Evolutionary conservation across 2,797 vertebrate species (phyloP), one percentile per base, ranked within the genome.

Genomic region (Sarcophilus harrisii): DNA sequence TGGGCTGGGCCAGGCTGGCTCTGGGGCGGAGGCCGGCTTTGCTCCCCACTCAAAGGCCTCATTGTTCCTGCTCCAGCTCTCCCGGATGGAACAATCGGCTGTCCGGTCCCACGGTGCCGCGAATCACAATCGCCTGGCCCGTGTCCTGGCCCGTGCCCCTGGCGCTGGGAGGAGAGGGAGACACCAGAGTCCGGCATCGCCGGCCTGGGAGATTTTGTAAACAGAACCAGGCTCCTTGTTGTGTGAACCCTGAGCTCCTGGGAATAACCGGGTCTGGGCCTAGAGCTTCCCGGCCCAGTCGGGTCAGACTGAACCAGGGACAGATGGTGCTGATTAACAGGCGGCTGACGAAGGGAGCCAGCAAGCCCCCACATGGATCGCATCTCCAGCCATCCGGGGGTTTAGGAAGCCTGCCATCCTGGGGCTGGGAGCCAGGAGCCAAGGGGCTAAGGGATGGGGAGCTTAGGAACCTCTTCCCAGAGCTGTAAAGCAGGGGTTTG

Each of bases 21-120:
- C 38, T 87, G 38, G 73, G 73, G 73, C 45, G 38, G 38, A 45
- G 38, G 73, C 73, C 73, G 0, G 9, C 3, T 49, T 49, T 49
- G 73, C 73, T 87, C 73, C 73, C 38, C 38, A 4, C 73, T 87
- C 73, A 87, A 87, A 87, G 73, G 38, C 73, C 73, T 12, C 73
- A 87, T 87, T 87, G 73, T 87, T 87, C 21, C 73, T 49, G 73
- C 73, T 87, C 73, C 38, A 81, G 73, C 38, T 87, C 73, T 49
- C 73, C 73, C 73, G 21, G 73, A 87, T 87, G 73, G 73, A 87
- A 87, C 73, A 87, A 87, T 87, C 38, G 73, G 73, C 73, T 87
- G 73, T 87, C 73, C 73, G 73, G 73, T 87, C 73, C 73, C 73
- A 87, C 24, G 38, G 73, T 87, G 73, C 73, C 11, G 38, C 38